phyloP scores from a whole-genome alignment of 2,113 vertebrate species.

The Otis tarda region DNA sequence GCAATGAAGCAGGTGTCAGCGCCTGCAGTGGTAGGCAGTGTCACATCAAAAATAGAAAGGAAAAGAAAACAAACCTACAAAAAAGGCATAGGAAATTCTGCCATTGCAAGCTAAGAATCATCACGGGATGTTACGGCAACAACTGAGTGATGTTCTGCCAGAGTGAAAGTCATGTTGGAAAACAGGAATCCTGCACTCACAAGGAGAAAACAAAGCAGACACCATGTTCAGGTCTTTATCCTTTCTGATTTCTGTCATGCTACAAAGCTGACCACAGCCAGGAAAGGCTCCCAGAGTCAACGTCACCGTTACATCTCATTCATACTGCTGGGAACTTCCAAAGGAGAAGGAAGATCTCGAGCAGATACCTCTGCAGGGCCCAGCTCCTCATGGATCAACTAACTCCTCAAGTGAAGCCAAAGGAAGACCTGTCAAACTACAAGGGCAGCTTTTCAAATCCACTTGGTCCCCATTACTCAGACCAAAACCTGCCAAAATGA shows the following conservation, averaged over 20 bases:
- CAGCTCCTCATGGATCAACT: neutral
- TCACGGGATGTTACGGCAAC: neutral
- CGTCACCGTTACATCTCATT: neutral
- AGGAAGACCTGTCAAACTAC: neutral
- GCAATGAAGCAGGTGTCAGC: neutral
- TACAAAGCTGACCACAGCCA: neutral
- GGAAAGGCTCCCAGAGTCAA: neutral
- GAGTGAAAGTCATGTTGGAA: neutral
- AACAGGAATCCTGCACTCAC: neutral
- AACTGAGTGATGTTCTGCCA: neutral
- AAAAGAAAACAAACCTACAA: neutral
- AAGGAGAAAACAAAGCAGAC: neutral
- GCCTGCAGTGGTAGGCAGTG: neutral
- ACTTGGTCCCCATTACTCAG: neutral
- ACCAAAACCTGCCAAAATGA: neutral
- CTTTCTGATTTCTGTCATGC: neutral
- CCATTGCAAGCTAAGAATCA: neutral
- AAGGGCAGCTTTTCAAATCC: neutral
- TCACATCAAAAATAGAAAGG: neutral
- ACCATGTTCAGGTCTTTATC: rapidly evolving
- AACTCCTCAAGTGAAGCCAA: neutral
- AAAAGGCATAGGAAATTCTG: neutral
- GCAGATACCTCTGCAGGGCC: neutral
- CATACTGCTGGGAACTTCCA: neutral
- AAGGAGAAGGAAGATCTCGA: neutral